These are phyloP conservation scores for Pecten maximus DNA, from an alignment of 2,888 invertebrate genomes.

Conservation along the genomic window DNA sequence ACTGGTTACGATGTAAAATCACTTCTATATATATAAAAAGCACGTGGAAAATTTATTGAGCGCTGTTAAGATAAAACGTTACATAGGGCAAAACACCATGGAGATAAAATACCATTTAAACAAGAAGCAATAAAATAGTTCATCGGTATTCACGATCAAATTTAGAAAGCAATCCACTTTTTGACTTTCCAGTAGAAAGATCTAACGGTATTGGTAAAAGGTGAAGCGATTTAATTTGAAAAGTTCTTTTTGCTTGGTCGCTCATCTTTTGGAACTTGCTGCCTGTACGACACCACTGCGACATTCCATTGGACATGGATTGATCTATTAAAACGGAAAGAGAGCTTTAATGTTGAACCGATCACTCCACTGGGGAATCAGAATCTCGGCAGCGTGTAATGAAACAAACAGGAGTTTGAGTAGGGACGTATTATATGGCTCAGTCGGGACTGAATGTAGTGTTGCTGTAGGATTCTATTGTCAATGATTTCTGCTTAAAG, in stretches of 20 bases:
- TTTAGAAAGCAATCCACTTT: slow-evolving; percentile 30
- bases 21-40: background rate
- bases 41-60: background rate
- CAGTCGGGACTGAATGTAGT: background rate
- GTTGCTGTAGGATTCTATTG: background rate
- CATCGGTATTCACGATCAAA: slow-evolving; percentile 27
- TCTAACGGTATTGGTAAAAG: background rate
- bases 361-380: background rate
- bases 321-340: slow-evolving; percentile 29
- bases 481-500: slow-evolving; percentile 25
- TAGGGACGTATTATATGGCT: slow-evolving; percentile 24
- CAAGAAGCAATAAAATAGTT: background rate
- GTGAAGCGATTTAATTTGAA: slow-evolving; percentile 18
- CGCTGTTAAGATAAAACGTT: background rate
- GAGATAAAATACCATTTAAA: slow-evolving; percentile 10
- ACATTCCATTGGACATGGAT: background rate
- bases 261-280: slow-evolving; percentile 7
- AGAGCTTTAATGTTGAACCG: background rate
- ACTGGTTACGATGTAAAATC: background rate
- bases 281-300: background rate
- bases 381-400: background rate
- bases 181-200: slow-evolving; percentile 20
- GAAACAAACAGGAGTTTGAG: background rate
- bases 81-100: background rate
- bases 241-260: background rate